phyloP scores from a whole-genome alignment of 2,888 invertebrate species.

The Eledona agricola region DNA sequence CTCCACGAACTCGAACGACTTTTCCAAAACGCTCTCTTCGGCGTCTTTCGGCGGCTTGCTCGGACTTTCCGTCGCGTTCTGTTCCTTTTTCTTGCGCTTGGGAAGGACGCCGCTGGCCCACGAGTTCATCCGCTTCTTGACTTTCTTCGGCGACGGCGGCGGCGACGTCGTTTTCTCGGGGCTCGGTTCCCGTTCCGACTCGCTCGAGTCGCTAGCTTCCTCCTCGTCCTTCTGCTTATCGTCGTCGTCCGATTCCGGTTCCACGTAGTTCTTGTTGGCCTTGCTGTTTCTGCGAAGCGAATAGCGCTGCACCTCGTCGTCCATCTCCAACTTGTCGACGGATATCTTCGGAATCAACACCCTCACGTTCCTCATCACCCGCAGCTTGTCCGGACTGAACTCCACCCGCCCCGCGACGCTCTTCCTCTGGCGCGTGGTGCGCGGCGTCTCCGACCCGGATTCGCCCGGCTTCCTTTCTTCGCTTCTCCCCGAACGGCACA shows the following conservation, averaged over 20 bases:
- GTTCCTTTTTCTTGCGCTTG: constrained; percentile 27
- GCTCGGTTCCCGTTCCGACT: too few relatives aligned
- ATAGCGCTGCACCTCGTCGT: constrained; percentile 31
- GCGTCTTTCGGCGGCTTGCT: constrained; percentile 41
- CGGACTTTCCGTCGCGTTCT: constrained; percentile 30
- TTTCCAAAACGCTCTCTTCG: constrained; percentile 32
- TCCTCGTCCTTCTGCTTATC: constrained; percentile 5
- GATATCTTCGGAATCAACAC: constrained; percentile 50
- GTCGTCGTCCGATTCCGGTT: constrained; percentile 40
- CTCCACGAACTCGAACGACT: constrained; percentile 40
- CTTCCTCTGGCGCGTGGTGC: background rate
- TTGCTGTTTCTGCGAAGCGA: constrained; percentile 37
- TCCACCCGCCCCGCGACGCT: constrained; percentile 14
- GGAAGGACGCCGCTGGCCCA: constrained; percentile 26
- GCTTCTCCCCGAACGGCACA: constrained; percentile 67
- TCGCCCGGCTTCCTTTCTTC: constrained; percentile 36
- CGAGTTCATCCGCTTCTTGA: constrained; percentile 5
- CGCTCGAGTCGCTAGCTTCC: constrained; percentile 4
- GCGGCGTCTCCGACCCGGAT: constrained; percentile 1
- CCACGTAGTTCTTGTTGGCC: constrained; percentile 34
- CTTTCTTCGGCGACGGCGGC: constrained; percentile 5
- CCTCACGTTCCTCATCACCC: constrained; percentile 45
- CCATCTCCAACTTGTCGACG: constrained; percentile 40
- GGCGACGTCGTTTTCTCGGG: too few relatives aligned
- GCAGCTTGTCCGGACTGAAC: constrained; percentile 35